Percentiles rank a stretch among this genome's conserved stretches.
These are phyloP conservation scores for Siniperca chuatsi DNA, from an alignment of 2,113 vertebrate species.

Conservation along the genomic window DNA sequence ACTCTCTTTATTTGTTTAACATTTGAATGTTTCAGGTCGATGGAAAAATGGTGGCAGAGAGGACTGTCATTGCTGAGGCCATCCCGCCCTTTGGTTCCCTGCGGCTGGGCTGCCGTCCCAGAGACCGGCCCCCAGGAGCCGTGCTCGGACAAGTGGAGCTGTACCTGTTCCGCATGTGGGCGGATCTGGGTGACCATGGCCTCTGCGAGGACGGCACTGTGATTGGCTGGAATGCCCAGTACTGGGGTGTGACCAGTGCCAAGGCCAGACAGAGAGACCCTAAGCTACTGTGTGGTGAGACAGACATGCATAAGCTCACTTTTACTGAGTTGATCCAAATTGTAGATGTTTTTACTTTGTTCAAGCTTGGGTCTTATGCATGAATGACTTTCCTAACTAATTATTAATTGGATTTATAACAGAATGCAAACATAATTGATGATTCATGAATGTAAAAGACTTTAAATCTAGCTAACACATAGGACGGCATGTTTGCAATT, in stretches of 20 bases:
- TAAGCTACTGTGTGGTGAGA: constrained; percentile 78
- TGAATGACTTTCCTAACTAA: neutral
- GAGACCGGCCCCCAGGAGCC: neutral
- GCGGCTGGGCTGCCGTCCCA: constrained; percentile 78
- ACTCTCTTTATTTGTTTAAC: neutral
- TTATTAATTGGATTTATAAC: neutral
- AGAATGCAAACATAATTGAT: neutral
- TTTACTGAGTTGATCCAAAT: neutral
- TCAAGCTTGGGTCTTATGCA: neutral
- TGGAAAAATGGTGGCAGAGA: constrained; percentile 46
- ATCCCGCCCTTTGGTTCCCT: constrained; percentile 70
- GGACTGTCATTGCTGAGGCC: constrained; percentile 63
- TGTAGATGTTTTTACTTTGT: neutral
- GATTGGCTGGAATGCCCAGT: constrained; percentile 77
- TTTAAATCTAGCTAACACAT: neutral
- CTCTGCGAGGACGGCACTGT: constrained; percentile 81
- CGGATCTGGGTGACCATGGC: constrained; percentile 57
- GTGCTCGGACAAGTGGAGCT: constrained; percentile 72
- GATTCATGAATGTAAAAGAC: neutral
- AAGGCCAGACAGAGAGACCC: constrained; percentile 64
- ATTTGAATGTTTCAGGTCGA: constrained; percentile 62
- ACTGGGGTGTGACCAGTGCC: constrained; percentile 77
- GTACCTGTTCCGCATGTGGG: constrained; percentile 85
- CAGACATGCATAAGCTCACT: neutral
- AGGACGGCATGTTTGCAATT: neutral